A percentile compares a stretch with the other conserved stretches of the same genome.
phyloP scores from a whole-genome alignment of 1,140 invertebrate genomes.

The Calliopsis andreniformis region DNA sequence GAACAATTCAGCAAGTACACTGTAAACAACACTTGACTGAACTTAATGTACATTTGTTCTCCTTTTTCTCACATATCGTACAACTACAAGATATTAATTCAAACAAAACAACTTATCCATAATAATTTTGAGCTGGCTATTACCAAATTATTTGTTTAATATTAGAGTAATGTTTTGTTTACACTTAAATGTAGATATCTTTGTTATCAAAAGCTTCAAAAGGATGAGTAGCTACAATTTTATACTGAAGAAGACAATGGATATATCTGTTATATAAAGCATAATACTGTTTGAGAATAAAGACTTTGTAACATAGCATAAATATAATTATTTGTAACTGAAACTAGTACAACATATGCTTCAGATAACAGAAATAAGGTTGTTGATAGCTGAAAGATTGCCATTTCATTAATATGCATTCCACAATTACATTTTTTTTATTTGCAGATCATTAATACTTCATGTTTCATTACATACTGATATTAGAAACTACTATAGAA shows the following conservation, averaged over 20 bases:
- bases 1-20: slow-evolving; percentile 55
- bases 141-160: neutral
- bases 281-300: slow-evolving; percentile 8
- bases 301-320: neutral
- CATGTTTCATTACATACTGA: neutral
- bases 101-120: neutral
- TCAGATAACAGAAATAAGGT: neutral
- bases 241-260: neutral
- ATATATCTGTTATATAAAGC: neutral
- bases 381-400: neutral
- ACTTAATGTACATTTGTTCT: slow-evolving; percentile 14
- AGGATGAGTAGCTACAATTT: neutral
- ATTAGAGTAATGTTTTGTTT: neutral
- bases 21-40: neutral
- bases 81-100: neutral
- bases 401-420: neutral
- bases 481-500: neutral
- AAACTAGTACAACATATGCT: neutral
- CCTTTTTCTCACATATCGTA: slow-evolving; percentile 2
- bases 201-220: neutral
- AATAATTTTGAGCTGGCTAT: neutral
- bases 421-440: neutral
- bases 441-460: neutral
- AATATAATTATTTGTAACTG: neutral
- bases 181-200: neutral